Evolutionary conservation across 2,797 vertebrate genomes (phyloP), one percentile per base, ranked within the genome.

Genomic region (Thamnophis elegans): DNA sequence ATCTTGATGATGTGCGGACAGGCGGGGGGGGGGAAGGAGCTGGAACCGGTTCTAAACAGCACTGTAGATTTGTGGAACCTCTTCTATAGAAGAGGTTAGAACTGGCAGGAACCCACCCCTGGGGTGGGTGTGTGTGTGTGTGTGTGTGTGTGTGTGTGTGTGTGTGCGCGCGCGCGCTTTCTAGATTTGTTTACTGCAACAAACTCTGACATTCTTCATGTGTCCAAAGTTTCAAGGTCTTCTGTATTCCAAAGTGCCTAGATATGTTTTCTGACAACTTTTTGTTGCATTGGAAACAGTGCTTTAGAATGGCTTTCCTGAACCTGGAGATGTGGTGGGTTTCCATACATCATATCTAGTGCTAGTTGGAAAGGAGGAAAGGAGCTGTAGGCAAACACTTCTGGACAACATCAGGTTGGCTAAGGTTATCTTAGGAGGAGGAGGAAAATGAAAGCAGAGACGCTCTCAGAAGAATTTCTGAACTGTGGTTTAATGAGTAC

Each of bases 401-500:
- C 78, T 82, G 78, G 78, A 82, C 4, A 47, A 47, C 78, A 47
- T 82, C 73, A 82, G 36, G 4, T 82, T 42, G 68, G 73, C 78
- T 82, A 82, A 82, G 22, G 42, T 25, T 82, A 82, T 47, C 36
- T 93, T 93, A 32, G 55, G 55, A 47, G 85, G 86, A 87, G 22
- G 89, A 55, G 51, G 32, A 36, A 26, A 32, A 53, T 26, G 20
- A 25, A 59, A 82, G 58, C 7, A 58, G 2, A 42, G 1, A 82
- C 36, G 47, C 47, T 47, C 73, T 82, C 7, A 3, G 26, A n/a
- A 54, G 20, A 62, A 5, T 54, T 22, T 32, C 1, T 0, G 18
- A 10, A 91, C 1, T 53, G 91, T 82, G 90, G 0, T 3, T 85
- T 95, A 78, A 89, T 90, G 89, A 90, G 90, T 86, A 89, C 12